Conservation (phyloP, 53 echinoderm and acorn worm genomes). For the Apostichopus leukothele region DNA sequence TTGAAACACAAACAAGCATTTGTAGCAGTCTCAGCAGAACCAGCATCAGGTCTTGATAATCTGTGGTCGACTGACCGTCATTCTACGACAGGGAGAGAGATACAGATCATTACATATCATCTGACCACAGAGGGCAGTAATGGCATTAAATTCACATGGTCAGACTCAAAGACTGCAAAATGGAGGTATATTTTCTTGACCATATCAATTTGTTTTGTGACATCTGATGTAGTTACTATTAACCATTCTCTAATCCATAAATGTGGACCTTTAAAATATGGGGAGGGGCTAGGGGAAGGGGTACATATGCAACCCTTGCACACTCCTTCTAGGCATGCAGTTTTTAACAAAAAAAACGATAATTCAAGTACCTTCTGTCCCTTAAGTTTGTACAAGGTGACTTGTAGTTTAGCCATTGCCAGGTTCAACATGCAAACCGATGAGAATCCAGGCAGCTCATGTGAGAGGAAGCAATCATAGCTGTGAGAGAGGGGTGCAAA, state of each 20-base stretch:
- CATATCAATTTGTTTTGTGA: no score
- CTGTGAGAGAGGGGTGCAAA: conserved; percentile 32
- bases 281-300: no score
- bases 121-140: background rate
- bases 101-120: background rate
- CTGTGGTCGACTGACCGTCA: background rate
- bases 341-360: no score
- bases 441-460: conserved; percentile 76
- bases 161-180: no score
- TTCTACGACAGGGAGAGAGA: background rate
- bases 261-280: no score
- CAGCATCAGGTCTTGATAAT: conserved; percentile 24
- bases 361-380: conserved; percentile 35
- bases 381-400: conserved; percentile 71
- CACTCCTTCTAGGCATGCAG: no score
- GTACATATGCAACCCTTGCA: no score
- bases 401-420: conserved; percentile 78
- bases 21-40: conserved; percentile 55
- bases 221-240: no score
- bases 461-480: conserved; percentile 49
- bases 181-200: no score
- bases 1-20: conserved; percentile 69
- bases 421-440: conserved; percentile 81
- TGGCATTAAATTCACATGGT: background rate
- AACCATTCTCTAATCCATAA: no score